A percentile compares a stretch with the other conserved stretches of the same genome.
phyloP scores from a whole-genome alignment of 2,113 vertebrate genomes.

The Clarias magur region DNA sequence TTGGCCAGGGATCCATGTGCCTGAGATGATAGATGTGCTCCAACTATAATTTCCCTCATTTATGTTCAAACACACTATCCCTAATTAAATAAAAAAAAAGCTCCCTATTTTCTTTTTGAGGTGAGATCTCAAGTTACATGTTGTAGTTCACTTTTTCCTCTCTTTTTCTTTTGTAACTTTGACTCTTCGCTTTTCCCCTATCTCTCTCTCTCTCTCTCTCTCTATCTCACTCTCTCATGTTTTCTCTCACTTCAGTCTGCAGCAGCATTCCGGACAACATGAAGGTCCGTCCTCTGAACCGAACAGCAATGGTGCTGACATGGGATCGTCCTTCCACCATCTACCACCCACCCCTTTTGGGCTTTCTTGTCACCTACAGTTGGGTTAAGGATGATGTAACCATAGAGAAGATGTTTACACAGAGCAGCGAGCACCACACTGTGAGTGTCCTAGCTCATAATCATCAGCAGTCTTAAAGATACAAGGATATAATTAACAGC shows the following conservation, averaged over 20 bases:
- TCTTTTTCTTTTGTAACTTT: conserved; percentile 9
- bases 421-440: conserved; percentile 92
- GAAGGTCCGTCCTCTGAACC: conserved; percentile 92
- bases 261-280: conserved; percentile 93
- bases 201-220: neutral
- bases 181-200: neutral
- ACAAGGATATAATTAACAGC: neutral
- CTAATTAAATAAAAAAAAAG: conserved; percentile 48
- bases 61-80: conserved; percentile 46
- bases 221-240: neutral
- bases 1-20: conserved; percentile 38
- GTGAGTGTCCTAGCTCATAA: conserved; percentile 69
- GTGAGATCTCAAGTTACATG: neutral
- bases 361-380: conserved; percentile 96
- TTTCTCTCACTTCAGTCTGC: conserved; percentile 76
- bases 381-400: conserved; percentile 93
- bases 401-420: conserved; percentile 93
- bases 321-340: conserved; percentile 89
- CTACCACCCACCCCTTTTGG: conserved; percentile 95
- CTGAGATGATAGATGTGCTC: conserved; percentile 39
- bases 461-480: neutral
- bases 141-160: conserved; percentile 5
- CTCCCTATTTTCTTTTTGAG: conserved; percentile 18
- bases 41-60: conserved; percentile 41
- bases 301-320: conserved; percentile 86